Evolutionary conservation across 2,113 vertebrate species (phyloP).

Genomic region (Elgaria multicarinata): DNA sequence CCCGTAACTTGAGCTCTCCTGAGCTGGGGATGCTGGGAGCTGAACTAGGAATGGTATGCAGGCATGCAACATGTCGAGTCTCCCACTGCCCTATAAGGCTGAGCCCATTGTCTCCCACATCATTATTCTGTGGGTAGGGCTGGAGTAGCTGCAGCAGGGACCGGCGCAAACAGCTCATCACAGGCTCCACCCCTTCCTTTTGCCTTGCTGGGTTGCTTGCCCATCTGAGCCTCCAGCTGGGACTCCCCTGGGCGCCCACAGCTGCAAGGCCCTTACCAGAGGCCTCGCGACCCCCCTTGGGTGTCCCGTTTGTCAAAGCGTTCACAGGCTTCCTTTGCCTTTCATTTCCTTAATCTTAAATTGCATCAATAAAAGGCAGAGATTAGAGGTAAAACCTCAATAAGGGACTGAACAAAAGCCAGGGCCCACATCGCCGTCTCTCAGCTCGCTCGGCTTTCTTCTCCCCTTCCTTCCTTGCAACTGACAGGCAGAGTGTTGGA

Average conservation of each 20-base stretch:
- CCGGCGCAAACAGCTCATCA: background rate
- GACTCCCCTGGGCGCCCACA: conserved; percentile 25
- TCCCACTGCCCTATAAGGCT: background rate
- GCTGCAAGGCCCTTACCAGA: conserved; percentile 71
- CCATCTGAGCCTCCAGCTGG: background rate
- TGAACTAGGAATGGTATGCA: background rate
- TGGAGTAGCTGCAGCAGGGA: too few relatives aligned
- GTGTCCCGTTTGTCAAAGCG: conserved; percentile 76
- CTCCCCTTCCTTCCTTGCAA: conserved; percentile 59
- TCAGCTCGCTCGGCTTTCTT: conserved; percentile 69
- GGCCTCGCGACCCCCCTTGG: conserved; percentile 60
- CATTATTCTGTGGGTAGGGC: background rate
- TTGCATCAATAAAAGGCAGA: conserved; percentile 82
- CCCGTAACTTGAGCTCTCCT: too few relatives aligned
- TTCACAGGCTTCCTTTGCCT: conserved; percentile 71
- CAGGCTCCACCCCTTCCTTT: background rate
- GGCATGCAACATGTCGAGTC: background rate
- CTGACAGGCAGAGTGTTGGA: conserved; percentile 71
- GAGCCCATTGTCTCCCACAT: background rate
- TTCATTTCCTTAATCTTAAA: conserved; percentile 85
- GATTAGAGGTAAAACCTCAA: conserved; percentile 85
- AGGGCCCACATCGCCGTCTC: conserved; percentile 73
- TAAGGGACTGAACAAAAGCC: conserved; percentile 80
- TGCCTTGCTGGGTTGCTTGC: background rate
- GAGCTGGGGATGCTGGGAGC: background rate